A percentile compares a stretch with the other conserved stretches of the same genome.
phyloP scores from a whole-genome alignment of 2,113 vertebrate genomes.

The Tiliqua scincoides region DNA sequence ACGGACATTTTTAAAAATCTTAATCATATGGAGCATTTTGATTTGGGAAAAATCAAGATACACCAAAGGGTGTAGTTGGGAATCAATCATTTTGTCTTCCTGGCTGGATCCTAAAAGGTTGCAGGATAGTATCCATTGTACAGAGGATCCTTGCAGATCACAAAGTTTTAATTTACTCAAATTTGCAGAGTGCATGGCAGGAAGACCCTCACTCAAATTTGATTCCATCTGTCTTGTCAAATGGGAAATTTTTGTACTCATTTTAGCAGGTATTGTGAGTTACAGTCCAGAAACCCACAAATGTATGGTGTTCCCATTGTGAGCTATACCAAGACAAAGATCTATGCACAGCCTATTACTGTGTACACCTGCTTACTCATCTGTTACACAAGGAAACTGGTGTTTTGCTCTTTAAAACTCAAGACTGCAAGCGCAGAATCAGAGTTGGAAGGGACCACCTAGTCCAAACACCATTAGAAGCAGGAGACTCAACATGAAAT shows the following conservation, averaged over 20 bases:
- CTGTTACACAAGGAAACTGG: neutral
- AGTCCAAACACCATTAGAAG: too few relatives aligned
- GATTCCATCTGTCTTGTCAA: neutral
- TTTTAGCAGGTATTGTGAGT: neutral
- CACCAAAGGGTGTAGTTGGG: neutral
- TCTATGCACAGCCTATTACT: neutral
- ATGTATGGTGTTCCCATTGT: neutral
- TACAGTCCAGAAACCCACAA: neutral
- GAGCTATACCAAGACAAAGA: neutral
- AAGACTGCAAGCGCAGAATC: neutral
- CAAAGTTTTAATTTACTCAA: neutral
- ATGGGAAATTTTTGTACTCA: neutral
- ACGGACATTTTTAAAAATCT: neutral
- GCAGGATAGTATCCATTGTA: neutral
- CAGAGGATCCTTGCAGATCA: neutral
- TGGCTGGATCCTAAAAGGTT: neutral
- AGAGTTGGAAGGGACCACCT: neutral
- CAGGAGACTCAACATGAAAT: too few relatives aligned
- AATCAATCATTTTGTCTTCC: neutral
- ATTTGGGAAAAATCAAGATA: conserved; percentile 7
- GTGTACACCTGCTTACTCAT: neutral
- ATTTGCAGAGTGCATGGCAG: neutral
- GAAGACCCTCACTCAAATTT: neutral
- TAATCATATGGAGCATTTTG: neutral
- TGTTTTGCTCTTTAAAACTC: neutral